A percentile compares a stretch with the other conserved stretches of the same genome.
Evolutionary conservation across 2,797 vertebrate genomes (phyloP).

Genomic region (Scomberomorus guttatus): DNA sequence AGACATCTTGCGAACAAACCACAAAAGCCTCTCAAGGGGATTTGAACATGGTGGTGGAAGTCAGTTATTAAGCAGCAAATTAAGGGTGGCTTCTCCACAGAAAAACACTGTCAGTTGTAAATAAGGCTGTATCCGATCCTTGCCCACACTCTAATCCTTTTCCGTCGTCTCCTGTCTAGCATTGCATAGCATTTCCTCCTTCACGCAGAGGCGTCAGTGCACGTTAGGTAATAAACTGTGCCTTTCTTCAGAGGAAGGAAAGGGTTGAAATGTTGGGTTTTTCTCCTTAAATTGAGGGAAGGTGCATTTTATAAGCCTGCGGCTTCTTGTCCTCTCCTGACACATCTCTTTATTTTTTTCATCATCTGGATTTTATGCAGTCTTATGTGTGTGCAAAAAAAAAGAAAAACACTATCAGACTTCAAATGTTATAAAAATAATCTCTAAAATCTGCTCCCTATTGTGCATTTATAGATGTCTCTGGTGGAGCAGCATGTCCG

Average conservation of each 20-base stretch:
- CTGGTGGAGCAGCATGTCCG: too few relatives aligned
- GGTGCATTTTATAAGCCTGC: too few relatives aligned
- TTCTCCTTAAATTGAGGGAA: too few relatives aligned
- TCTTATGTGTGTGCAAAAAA: too few relatives aligned
- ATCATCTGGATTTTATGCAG: too few relatives aligned
- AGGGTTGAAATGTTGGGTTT: constrained; percentile 55
- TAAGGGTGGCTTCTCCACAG: constrained; percentile 85
- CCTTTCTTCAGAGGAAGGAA: constrained; percentile 40
- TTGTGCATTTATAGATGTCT: too few relatives aligned
- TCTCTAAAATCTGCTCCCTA: too few relatives aligned
- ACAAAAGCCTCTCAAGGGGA: constrained; percentile 87
- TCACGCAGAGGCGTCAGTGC: constrained; percentile 37
- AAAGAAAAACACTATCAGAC: too few relatives aligned
- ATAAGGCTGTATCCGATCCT: constrained; percentile 81
- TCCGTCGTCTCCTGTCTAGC: constrained; percentile 56
- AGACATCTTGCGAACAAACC: constrained; percentile 88
- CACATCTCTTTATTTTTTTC: too few relatives aligned
- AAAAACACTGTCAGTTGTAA: constrained; percentile 85
- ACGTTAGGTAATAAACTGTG: constrained; percentile 54
- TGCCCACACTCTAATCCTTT: constrained; percentile 69
- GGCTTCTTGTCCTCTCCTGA: too few relatives aligned
- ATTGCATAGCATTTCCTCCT: constrained; percentile 55
- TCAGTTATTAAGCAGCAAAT: constrained; percentile 98
- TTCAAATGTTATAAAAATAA: too few relatives aligned
- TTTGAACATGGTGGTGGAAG: constrained; percentile 88